These are phyloP conservation scores for Menura novaehollandiae DNA, from an alignment of 2,113 vertebrate genomes.

Conservation along the genomic window DNA sequence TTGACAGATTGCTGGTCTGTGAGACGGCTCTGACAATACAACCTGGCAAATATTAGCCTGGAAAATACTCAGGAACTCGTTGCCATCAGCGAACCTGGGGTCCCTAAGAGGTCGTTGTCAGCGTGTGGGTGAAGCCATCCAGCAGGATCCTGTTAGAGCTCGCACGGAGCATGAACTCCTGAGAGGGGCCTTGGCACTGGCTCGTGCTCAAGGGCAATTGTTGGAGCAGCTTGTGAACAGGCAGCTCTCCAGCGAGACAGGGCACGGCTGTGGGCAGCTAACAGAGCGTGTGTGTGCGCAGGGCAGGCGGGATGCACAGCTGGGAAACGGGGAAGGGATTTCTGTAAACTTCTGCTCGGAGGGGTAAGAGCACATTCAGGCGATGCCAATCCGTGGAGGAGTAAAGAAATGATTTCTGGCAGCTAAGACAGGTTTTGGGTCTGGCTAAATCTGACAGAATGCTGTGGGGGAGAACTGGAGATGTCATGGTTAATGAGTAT, in stretches of 20 bases:
- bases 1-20: neutral
- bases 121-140: neutral
- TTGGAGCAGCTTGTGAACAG: slow-evolving; percentile 7
- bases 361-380: slow-evolving; percentile 2
- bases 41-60: neutral
- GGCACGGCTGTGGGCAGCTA: slow-evolving; percentile 24
- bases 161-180: neutral
- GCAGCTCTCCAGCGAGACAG: neutral
- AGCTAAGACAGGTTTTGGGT: slow-evolving; percentile 48
- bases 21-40: neutral
- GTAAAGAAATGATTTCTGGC: slow-evolving; percentile 48
- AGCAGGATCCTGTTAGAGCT: neutral
- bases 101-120: neutral
- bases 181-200: neutral
- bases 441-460: slow-evolving; percentile 35
- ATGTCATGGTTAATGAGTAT: slow-evolving; percentile 43
- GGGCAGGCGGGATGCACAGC: slow-evolving; percentile 48
- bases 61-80: neutral
- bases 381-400: neutral
- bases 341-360: slow-evolving; percentile 40
- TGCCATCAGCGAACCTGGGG: slow-evolving; percentile 1
- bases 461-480: slow-evolving; percentile 49
- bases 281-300: neutral
- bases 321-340: slow-evolving; percentile 41
- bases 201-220: slow-evolving; percentile 6